Conservation (phyloP, 1,140 invertebrate genomes). For the Drosophila hydei region DNA sequence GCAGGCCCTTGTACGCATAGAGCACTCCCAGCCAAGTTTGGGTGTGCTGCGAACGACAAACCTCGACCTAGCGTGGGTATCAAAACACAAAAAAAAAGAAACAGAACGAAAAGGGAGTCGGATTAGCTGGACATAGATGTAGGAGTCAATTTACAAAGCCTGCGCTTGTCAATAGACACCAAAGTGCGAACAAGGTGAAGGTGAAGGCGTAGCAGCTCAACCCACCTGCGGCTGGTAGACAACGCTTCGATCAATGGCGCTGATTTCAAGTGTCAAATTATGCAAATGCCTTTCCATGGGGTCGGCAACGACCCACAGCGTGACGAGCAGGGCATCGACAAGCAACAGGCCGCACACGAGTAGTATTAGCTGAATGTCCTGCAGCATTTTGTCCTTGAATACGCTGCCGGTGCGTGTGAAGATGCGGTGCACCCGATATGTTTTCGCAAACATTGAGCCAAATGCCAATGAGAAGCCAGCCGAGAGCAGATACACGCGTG, state of each 20-base stretch:
- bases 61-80: constrained; percentile 88
- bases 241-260: constrained; percentile 89
- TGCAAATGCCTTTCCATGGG: constrained; percentile 93
- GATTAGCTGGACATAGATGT: constrained; percentile 2
- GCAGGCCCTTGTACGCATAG: constrained; percentile 94
- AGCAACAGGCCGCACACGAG: constrained; percentile 91
- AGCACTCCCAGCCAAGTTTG: constrained; percentile 94
- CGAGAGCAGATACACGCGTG: constrained; percentile 93
- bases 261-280: constrained; percentile 93
- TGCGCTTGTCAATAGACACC: constrained; percentile 4
- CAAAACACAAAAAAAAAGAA: background rate
- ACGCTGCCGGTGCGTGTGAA: constrained; percentile 88
- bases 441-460: constrained; percentile 96
- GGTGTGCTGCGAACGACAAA: constrained; percentile 93
- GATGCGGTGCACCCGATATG: constrained; percentile 93
- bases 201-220: background rate
- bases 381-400: constrained; percentile 89
- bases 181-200: background rate
- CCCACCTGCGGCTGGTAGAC: constrained; percentile 94
- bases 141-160: constrained; percentile 17
- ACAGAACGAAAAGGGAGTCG: background rate
- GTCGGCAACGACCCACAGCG: constrained; percentile 91
- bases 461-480: constrained; percentile 94
- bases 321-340: constrained; percentile 91
- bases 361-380: constrained; percentile 93